phyloP scores from a whole-genome alignment of 2,888 invertebrate species.

The Sphaerophoria taeniata region DNA sequence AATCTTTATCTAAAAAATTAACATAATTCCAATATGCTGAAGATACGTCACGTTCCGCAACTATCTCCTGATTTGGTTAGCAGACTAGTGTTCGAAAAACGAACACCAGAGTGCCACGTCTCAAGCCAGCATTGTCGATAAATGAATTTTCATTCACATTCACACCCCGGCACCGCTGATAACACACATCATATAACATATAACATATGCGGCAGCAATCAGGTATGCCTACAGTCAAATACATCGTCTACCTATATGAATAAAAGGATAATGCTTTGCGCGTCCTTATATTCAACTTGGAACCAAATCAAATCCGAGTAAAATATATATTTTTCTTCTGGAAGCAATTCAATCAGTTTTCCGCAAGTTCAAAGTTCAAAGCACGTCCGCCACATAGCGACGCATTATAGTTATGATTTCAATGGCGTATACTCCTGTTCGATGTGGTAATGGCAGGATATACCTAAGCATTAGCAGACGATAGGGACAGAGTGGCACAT shows the following conservation, averaged over 20 bases:
- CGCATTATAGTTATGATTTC: slow-evolving; percentile 74
- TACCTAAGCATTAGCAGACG: slow-evolving; percentile 72
- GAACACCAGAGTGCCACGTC: slow-evolving; percentile 10
- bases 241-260: neutral
- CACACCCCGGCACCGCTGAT: slow-evolving; percentile 36
- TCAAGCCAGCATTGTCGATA: slow-evolving; percentile 44
- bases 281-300: slow-evolving; percentile 48
- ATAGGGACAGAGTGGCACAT: slow-evolving; percentile 70
- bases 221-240: neutral
- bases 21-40: slow-evolving; percentile 59
- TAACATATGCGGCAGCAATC: neutral
- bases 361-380: slow-evolving; percentile 73
- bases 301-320: slow-evolving; percentile 73
- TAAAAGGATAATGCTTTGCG: slow-evolving; percentile 3
- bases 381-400: slow-evolving; percentile 74
- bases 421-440: slow-evolving; percentile 73
- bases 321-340: slow-evolving; percentile 65
- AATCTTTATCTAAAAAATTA: slow-evolving; percentile 35
- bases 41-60: slow-evolving; percentile 65
- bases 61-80: slow-evolving; percentile 70
- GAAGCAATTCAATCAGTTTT: slow-evolving; percentile 73
- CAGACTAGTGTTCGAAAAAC: slow-evolving; percentile 50
- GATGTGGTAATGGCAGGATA: slow-evolving; percentile 64
- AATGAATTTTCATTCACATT: slow-evolving; percentile 53
- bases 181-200: slow-evolving; percentile 25